Conservation (phyloP, 2,113 vertebrate genomes). For the Nothocercus julius region DNA sequence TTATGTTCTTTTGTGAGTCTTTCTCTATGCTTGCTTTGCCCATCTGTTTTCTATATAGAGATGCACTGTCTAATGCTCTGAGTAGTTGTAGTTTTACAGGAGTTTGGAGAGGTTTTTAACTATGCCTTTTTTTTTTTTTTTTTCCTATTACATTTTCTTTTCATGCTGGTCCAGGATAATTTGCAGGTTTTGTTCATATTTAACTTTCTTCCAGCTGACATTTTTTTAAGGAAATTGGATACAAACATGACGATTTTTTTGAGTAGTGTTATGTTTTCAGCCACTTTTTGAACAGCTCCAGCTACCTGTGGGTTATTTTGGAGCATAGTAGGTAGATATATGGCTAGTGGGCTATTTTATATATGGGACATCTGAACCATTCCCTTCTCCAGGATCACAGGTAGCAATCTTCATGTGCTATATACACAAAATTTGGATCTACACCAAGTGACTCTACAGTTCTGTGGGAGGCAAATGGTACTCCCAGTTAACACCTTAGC, state of each 20-base stretch:
- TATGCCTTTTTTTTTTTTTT: not conserved
- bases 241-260: not conserved
- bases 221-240: not conserved
- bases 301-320: not conserved
- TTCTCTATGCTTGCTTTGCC: not conserved
- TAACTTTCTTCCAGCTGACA: not conserved
- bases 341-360: not conserved
- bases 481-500: not conserved
- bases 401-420: not conserved
- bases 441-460: not conserved
- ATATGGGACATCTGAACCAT: not conserved
- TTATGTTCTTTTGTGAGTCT: not conserved
- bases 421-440: not conserved
- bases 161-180: not conserved
- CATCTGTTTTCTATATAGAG: conserved; percentile 38
- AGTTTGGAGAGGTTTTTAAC: not conserved
- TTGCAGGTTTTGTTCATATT: not conserved
- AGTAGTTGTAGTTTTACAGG: conserved; percentile 20
- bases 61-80: not conserved
- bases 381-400: not conserved
- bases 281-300: not conserved
- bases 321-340: not conserved
- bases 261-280: not conserved
- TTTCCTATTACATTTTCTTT: not conserved
- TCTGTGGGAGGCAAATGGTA: not conserved